A percentile compares a stretch with the other conserved stretches of the same genome.
phyloP scores from a whole-genome alignment of 2,113 vertebrate genomes.

The Phycodurus eques region DNA sequence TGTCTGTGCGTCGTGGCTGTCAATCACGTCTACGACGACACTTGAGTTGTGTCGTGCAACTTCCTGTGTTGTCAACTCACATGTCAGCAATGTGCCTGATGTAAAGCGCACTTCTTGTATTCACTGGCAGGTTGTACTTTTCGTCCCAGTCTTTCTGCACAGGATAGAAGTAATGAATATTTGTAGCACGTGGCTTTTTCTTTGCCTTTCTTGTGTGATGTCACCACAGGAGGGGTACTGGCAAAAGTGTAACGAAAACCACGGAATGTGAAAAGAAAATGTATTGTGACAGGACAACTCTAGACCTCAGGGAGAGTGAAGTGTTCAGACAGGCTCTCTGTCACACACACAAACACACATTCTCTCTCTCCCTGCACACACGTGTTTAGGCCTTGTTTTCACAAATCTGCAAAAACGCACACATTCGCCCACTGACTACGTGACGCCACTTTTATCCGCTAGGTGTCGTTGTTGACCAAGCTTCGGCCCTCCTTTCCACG shows the following conservation, averaged over 20 bases:
- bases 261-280: not conserved
- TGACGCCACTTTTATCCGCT: slow-evolving; percentile 16
- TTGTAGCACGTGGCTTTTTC: no score
- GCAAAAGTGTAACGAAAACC: not conserved
- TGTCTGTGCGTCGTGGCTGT: not conserved
- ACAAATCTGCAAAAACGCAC: not conserved
- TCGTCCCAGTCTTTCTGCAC: no score
- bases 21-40: not conserved
- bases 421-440: not conserved
- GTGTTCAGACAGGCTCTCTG: no score
- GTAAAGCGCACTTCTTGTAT: not conserved
- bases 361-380: not conserved
- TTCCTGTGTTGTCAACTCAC: not conserved
- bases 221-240: no score
- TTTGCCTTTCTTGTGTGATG: no score
- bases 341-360: no score
- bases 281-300: not conserved
- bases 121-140: not conserved
- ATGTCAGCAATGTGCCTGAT: not conserved
- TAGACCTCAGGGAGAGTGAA: not conserved
- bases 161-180: no score
- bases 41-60: not conserved
- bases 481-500: not conserved
- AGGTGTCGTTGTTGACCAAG: slow-evolving; percentile 34
- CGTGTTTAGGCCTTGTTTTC: no score